Evolutionary conservation across 2,888 invertebrate genomes (phyloP), one percentile per base, ranked within the genome.

Genomic region (Autographa gamma): DNA sequence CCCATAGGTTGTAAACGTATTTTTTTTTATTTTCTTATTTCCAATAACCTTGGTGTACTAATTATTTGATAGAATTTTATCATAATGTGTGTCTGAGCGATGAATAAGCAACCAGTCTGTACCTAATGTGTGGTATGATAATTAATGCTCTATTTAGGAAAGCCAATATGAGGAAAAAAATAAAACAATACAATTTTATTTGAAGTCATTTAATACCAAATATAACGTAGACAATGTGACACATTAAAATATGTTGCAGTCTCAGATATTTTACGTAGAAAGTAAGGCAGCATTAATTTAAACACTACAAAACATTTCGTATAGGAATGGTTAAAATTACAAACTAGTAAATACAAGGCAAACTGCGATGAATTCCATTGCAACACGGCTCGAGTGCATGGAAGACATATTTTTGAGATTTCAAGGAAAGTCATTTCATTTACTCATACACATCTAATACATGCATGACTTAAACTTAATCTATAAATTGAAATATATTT

Each of bases 361-460:
- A 82, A 85, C 77, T 82, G 80, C 74, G 34, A 77, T 43, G n/a
- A 77, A 63, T 70, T 71, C 76, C 75, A 72, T 74, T 67, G 38
- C 41, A 60, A 73, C 77, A 75, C 79, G 65, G 18, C 66, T 66
- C 52, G n/a, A 66, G 73, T 67, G 73, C 73, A 80, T 79, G 85
- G 83, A 85, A 86, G 83, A 85, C 81, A 74, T 67, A 1, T 77
- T 78, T 80, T 73, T 76, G 86, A 79, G 82, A 83, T 80, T 81
- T 80, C 81, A 66, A 59, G 73, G 74, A 78, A 76, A 81, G 61
- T 77, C 68, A 67, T 66, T 77, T 61, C 65, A n/a, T 79, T 66
- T 69, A 54, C 69, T 67, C 76, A 79, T 69, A 69, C 70, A 66
- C 66, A 77, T 74, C 61, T 73, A 82, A 74, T 71, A 83, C 63